Evolutionary conservation across 2,888 invertebrate genomes (phyloP).

Genomic region (Galeruca laticollis): DNA sequence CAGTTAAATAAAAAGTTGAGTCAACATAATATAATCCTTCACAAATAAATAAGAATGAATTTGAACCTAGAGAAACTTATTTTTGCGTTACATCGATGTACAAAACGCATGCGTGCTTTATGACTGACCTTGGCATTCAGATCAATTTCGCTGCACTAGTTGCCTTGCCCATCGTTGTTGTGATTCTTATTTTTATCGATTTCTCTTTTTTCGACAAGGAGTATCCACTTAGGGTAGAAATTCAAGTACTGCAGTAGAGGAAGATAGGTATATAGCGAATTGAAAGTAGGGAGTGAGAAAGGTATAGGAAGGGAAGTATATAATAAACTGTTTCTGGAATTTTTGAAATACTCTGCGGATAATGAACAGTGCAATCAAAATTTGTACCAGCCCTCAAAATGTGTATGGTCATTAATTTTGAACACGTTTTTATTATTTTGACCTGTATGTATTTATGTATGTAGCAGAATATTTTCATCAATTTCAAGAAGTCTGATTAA

Average conservation of each 20-base stretch:
- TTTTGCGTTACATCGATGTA: not conserved
- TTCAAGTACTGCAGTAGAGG: slow-evolving; percentile 20
- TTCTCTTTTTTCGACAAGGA: slow-evolving; percentile 34
- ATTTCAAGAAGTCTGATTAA: too few species aligned
- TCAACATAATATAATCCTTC: too few species aligned
- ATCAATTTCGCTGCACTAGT: slow-evolving; percentile 36
- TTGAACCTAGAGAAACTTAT: not conserved
- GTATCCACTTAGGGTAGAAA: slow-evolving; percentile 29
- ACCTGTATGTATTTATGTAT: too few species aligned
- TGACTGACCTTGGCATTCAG: slow-evolving; percentile 38
- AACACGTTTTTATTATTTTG: too few species aligned
- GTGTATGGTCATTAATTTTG: too few species aligned
- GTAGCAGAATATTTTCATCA: too few species aligned
- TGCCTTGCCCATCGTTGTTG: slow-evolving; percentile 40
- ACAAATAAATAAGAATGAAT: too few species aligned
- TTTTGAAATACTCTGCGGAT: slow-evolving; percentile 36
- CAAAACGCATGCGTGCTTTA: slow-evolving; percentile 10
- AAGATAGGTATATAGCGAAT: not conserved
- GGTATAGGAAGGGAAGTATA: slow-evolving; percentile 25
- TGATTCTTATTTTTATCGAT: slow-evolving; percentile 48
- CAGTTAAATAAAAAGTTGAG: not conserved
- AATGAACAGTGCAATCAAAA: slow-evolving; percentile 21
- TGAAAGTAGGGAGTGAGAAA: slow-evolving; percentile 11
- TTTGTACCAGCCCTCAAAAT: too few species aligned
- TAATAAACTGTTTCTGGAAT: slow-evolving; percentile 42